Conservation (phyloP, 1,140 invertebrate species). For the Mactra quadrangularis region DNA sequence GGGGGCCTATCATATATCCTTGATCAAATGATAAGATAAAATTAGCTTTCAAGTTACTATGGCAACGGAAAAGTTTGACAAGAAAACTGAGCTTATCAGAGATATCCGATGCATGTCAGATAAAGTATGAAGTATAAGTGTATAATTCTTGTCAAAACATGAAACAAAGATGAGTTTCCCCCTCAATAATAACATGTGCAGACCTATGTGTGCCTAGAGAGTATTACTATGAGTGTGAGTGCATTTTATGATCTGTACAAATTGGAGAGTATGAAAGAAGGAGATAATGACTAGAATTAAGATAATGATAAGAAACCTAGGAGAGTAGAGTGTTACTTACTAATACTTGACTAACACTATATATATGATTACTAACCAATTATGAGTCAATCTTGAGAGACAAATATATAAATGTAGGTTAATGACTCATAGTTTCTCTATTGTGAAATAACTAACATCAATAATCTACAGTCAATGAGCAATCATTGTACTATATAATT, state of each 20-base stretch:
- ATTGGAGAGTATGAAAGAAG: background rate
- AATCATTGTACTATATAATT: too few relatives aligned
- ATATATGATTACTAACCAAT: too few relatives aligned
- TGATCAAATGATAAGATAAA: slow-evolving; percentile 52
- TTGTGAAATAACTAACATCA: too few relatives aligned
- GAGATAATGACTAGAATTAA: background rate
- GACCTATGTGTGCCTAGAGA: background rate
- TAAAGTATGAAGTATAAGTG: slow-evolving; percentile 28
- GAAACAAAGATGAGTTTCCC: background rate
- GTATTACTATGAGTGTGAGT: background rate
- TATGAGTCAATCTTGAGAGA: too few relatives aligned
- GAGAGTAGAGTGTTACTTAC: background rate
- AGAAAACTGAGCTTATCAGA: slow-evolving; percentile 48
- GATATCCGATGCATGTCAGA: slow-evolving; percentile 53
- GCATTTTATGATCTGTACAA: background rate
- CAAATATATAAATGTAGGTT: too few relatives aligned
- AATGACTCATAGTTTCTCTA: too few relatives aligned
- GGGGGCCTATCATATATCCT: slow-evolving; percentile 54
- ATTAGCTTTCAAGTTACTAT: slow-evolving; percentile 42
- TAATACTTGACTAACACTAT: background rate
- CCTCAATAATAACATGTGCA: background rate
- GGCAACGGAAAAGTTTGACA: slow-evolving; percentile 54
- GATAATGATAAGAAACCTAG: background rate
- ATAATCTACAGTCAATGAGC: too few relatives aligned
- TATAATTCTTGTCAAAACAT: slow-evolving; percentile 33